A percentile compares a stretch with the other conserved stretches of the same genome.
phyloP scores from a whole-genome alignment of 2,888 invertebrate species.

The Merodon equestris region DNA sequence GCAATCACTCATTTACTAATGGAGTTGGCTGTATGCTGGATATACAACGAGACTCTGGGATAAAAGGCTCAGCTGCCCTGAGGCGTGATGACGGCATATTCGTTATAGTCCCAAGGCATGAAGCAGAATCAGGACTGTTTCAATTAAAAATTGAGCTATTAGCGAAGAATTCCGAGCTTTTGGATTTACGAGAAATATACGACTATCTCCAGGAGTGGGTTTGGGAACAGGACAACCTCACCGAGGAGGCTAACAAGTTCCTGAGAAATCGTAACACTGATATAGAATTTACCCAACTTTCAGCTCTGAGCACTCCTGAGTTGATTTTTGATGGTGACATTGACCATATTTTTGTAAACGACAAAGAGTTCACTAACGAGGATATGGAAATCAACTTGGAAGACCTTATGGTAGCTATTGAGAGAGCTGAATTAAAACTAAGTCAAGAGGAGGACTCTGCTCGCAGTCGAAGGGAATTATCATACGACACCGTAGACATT shows the following conservation, averaged over 20 bases:
- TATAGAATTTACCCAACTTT: slow-evolving; percentile 57
- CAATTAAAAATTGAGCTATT: slow-evolving; percentile 74
- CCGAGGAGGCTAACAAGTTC: slow-evolving; percentile 69
- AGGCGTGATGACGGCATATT: slow-evolving; percentile 71
- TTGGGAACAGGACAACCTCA: slow-evolving; percentile 72
- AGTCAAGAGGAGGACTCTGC: slow-evolving; percentile 9
- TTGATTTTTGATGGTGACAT: slow-evolving; percentile 72
- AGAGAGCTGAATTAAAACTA: slow-evolving; percentile 70
- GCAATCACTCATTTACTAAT: slow-evolving; percentile 68
- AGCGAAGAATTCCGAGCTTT: slow-evolving; percentile 73
- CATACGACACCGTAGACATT: slow-evolving; percentile 72
- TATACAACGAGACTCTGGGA: slow-evolving; percentile 73
- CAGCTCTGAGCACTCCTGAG: slow-evolving; percentile 70
- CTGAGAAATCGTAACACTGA: slow-evolving; percentile 23
- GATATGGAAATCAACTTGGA: slow-evolving; percentile 73
- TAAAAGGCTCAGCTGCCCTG: slow-evolving; percentile 74
- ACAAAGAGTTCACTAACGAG: slow-evolving; percentile 72
- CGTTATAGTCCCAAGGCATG: slow-evolving; percentile 75
- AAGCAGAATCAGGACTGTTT: slow-evolving; percentile 75
- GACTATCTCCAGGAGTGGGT: slow-evolving; percentile 73
- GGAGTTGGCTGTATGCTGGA: slow-evolving; percentile 77
- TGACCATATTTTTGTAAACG: slow-evolving; percentile 73
- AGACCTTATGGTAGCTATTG: slow-evolving; percentile 71
- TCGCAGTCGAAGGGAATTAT: slow-evolving; percentile 50
- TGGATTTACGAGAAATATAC: slow-evolving; percentile 74